phyloP scores from a whole-genome alignment of 2,888 invertebrate genomes.

The Ochropleura plecta region DNA sequence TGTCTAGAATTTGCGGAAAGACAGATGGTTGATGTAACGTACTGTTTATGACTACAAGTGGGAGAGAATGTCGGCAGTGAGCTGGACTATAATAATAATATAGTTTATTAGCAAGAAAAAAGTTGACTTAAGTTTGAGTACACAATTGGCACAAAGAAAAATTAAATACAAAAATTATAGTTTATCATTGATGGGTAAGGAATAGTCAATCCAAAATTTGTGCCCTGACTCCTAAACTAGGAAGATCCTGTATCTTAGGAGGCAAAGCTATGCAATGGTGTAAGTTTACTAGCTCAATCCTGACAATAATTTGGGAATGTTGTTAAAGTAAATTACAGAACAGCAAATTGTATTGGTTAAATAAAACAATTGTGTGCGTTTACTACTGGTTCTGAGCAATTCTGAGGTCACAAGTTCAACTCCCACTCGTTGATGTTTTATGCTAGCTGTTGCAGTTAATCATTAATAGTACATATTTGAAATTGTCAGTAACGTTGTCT shows the following conservation, averaged over 20 bases:
- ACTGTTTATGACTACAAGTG: slow-evolving; percentile 32
- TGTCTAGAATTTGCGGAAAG: slow-evolving; percentile 36
- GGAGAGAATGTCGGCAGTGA: slow-evolving; percentile 33
- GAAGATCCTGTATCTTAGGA: too few species aligned
- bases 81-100: too few species aligned
- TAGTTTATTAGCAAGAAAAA: too few species aligned
- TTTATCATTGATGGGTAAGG: too few species aligned
- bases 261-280: background rate
- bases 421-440: slow-evolving; percentile 3
- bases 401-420: slow-evolving; percentile 14
- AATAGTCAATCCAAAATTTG: too few species aligned
- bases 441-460: background rate
- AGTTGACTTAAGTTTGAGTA: too few species aligned
- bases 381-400: background rate
- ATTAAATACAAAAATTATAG: too few species aligned
- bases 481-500: background rate
- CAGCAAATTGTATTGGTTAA: background rate
- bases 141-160: too few species aligned
- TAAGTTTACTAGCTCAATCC: slow-evolving; percentile 12
- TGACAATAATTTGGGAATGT: slow-evolving; percentile 18
- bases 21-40: slow-evolving; percentile 44
- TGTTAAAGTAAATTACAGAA: background rate
- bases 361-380: slow-evolving; percentile 21
- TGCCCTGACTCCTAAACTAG: too few species aligned
- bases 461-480: background rate